phyloP scores from a whole-genome alignment of 2,888 invertebrate species.

The Scotopteryx bipunctaria region DNA sequence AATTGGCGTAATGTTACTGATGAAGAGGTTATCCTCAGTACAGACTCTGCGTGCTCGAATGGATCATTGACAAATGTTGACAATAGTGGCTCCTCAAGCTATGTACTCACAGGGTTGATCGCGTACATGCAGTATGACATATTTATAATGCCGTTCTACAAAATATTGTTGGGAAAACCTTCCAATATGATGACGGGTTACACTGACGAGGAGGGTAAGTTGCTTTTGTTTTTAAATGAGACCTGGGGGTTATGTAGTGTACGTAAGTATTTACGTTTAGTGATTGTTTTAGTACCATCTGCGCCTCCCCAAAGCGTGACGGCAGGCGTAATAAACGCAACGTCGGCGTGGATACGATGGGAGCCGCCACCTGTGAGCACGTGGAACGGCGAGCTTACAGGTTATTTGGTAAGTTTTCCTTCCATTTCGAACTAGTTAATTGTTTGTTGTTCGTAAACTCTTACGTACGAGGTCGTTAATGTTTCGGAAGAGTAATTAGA shows the following conservation, averaged over 20 bases:
- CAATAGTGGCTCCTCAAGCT: slow-evolving; percentile 87
- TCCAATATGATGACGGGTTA: slow-evolving; percentile 94
- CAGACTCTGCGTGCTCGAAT: slow-evolving; percentile 72
- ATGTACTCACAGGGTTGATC: slow-evolving; percentile 89
- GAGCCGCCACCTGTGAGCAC: slow-evolving; percentile 89
- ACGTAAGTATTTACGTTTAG: slow-evolving; percentile 33
- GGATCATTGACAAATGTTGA: slow-evolving; percentile 88
- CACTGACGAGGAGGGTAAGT: slow-evolving; percentile 92
- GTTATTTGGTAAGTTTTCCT: slow-evolving; percentile 90
- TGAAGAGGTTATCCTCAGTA: slow-evolving; percentile 62
- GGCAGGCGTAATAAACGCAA: slow-evolving; percentile 91
- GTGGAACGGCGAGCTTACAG: slow-evolving; percentile 91
- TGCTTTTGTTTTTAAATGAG: slow-evolving; percentile 7
- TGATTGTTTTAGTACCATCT: slow-evolving; percentile 86
- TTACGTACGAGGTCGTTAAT: slow-evolving; percentile 37
- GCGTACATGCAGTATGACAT: slow-evolving; percentile 96
- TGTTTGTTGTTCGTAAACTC: slow-evolving; percentile 45
- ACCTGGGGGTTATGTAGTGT: no score
- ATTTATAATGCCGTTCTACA: slow-evolving; percentile 95
- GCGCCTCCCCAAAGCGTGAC: slow-evolving; percentile 90
- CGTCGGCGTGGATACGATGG: slow-evolving; percentile 93
- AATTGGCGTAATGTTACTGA: slow-evolving; percentile 73
- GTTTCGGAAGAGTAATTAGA: slow-evolving; percentile 33
- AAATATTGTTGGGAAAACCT: slow-evolving; percentile 94
- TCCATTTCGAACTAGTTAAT: slow-evolving; percentile 42